A percentile compares a stretch with the other conserved stretches of the same genome.
phyloP scores from a whole-genome alignment of 2,113 vertebrate species.

The Ictidomys tridecemlineatus region DNA sequence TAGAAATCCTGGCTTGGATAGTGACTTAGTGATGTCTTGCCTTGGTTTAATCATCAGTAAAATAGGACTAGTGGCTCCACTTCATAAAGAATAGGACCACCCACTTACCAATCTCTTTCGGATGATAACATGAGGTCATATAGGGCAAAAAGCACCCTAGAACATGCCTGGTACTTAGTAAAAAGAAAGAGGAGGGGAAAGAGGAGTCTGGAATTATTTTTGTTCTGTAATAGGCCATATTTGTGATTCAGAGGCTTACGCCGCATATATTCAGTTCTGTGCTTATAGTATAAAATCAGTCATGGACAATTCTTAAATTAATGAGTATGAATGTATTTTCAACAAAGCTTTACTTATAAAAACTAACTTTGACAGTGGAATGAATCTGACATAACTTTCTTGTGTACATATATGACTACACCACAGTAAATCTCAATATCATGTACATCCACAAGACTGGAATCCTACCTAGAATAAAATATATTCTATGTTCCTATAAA shows the following conservation, averaged over 20 bases:
- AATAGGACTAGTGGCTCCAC: not conserved
- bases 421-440: no score
- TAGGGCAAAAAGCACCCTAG: not conserved
- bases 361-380: not conserved
- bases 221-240: not conserved
- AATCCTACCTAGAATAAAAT: no score
- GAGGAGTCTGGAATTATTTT: not conserved
- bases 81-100: not conserved
- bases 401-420: no score
- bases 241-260: not conserved
- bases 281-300: not conserved
- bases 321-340: not conserved
- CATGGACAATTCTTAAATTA: not conserved
- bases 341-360: not conserved
- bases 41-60: not conserved
- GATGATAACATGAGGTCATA: not conserved
- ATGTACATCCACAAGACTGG: no score
- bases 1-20: not conserved
- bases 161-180: not conserved
- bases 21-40: not conserved
- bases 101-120: not conserved
- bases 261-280: not conserved
- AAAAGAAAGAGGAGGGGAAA: not conserved
- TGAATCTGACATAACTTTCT: no score
- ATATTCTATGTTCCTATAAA: no score